These are phyloP conservation scores for Cheilosia urbana DNA, from an alignment of 2,888 invertebrate species.

Conservation along the genomic window DNA sequence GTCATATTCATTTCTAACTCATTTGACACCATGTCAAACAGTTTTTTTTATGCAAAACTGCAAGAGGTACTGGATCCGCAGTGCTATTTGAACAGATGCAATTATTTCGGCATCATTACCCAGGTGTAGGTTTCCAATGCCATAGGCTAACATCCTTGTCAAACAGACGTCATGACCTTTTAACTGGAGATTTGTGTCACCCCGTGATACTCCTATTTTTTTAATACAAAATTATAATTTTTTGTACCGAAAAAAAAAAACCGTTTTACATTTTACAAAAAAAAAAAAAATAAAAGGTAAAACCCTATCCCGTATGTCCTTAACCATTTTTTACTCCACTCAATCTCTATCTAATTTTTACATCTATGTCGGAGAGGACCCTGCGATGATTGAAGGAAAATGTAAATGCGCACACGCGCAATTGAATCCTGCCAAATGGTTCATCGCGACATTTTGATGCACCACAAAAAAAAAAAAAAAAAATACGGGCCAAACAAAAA, in stretches of 20 bases:
- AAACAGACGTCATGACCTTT: constrained; percentile 48
- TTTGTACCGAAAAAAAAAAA: constrained; percentile 55
- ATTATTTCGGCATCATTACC: constrained; percentile 71
- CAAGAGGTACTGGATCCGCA: too few species aligned
- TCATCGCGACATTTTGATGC: constrained; percentile 54
- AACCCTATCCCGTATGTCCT: constrained; percentile 32
- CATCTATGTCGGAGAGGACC: constrained; percentile 27
- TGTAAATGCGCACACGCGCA: constrained; percentile 73
- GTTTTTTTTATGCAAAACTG: too few species aligned
- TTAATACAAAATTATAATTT: neutral
- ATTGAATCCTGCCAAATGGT: constrained; percentile 74
- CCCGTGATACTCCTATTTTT: constrained; percentile 12
- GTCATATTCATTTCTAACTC: too few species aligned
- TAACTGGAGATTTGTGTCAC: constrained; percentile 21
- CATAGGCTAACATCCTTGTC: constrained; percentile 59
- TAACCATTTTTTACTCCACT: constrained; percentile 29
- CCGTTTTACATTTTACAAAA: constrained; percentile 43
- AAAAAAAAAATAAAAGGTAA: constrained; percentile 20
- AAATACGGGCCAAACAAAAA: constrained; percentile 55
- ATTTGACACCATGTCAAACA: too few species aligned
- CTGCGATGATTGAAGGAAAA: constrained; percentile 46
- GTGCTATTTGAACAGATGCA: constrained; percentile 21
- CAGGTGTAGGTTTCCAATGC: constrained; percentile 57
- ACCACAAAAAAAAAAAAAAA: constrained; percentile 20
- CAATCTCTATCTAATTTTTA: constrained; percentile 27